phyloP scores from a whole-genome alignment of 2,113 vertebrate species.

The Coreoperca whiteheadi region DNA sequence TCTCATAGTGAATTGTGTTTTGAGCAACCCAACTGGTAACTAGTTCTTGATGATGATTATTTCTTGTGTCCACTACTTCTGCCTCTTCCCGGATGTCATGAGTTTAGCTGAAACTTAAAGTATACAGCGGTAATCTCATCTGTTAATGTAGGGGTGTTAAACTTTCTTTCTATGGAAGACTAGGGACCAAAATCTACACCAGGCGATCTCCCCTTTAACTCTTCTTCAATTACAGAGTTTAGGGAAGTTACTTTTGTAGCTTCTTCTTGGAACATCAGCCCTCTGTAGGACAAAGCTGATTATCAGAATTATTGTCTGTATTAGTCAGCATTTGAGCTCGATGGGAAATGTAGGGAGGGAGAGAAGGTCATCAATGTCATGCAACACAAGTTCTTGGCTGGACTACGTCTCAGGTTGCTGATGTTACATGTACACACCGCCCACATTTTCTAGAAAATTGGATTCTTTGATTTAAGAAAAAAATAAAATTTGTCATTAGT shows the following conservation, averaged over 20 bases:
- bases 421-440: not conserved
- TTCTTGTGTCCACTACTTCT: not conserved
- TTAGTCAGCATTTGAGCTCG: not conserved
- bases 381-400: not conserved
- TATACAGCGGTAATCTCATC: not conserved
- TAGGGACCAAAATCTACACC: not conserved
- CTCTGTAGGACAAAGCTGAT: not conserved
- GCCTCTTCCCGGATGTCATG: not conserved
- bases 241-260: not conserved
- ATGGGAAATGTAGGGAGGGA: not conserved
- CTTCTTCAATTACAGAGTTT: not conserved
- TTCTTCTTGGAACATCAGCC: not conserved
- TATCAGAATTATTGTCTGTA: not conserved
- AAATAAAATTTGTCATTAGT: not conserved
- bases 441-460: slow-evolving; percentile 1
- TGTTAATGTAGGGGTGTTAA: not conserved
- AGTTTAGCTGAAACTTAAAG: not conserved
- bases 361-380: not conserved
- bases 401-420: not conserved
- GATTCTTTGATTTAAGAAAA: not conserved
- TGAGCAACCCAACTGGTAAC: not conserved
- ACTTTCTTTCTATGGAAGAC: not conserved
- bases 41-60: too few species aligned
- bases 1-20: not conserved
- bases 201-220: not conserved